These are phyloP conservation scores for Pseudorectes ferrugineus DNA, from an alignment of 2,113 vertebrate species.

Conservation along the genomic window DNA sequence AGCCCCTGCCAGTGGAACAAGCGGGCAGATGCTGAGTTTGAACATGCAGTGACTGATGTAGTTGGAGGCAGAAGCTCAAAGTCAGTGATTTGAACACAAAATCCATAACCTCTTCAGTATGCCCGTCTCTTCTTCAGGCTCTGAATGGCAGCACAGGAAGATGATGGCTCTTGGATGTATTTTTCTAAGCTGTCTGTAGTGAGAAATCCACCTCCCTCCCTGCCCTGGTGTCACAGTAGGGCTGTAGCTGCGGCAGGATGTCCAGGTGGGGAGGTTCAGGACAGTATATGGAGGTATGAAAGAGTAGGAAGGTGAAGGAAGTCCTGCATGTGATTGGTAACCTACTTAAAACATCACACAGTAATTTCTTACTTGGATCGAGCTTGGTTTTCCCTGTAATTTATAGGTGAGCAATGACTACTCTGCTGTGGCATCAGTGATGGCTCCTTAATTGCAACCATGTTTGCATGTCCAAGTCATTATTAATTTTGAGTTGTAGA, in stretches of 20 bases:
- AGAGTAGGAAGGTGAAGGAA: not conserved
- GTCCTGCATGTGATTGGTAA: not conserved
- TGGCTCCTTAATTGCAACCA: not conserved
- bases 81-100: not conserved
- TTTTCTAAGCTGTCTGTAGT: not conserved
- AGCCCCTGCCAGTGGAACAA: not conserved
- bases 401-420: not conserved
- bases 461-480: not conserved
- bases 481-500: not conserved
- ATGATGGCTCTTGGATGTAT: not conserved
- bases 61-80: not conserved
- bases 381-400: not conserved
- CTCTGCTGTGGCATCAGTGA: not conserved
- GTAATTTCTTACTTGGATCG: not conserved
- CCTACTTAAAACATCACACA: not conserved
- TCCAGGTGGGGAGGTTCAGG: not conserved
- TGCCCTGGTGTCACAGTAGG: no score
- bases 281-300: not conserved
- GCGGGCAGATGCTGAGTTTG: fast-evolving
- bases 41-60: not conserved
- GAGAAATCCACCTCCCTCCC: not conserved
- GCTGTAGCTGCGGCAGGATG: not conserved
- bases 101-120: fast-evolving
- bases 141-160: fast-evolving
- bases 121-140: fast-evolving